phyloP scores from a whole-genome alignment of 2,797 vertebrate species.

The Schizopygopsis malacanthus region DNA sequence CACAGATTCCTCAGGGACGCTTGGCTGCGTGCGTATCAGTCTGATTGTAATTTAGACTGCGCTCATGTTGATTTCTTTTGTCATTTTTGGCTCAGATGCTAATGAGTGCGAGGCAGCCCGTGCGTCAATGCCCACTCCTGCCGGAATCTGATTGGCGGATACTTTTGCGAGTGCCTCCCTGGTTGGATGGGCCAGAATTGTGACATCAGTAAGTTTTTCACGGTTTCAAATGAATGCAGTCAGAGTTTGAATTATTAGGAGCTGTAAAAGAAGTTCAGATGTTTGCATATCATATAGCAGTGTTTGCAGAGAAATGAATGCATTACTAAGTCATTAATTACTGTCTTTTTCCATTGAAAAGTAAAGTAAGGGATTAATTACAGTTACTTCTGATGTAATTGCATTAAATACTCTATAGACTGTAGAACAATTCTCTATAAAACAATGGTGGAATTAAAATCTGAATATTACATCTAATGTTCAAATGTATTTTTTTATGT shows the following conservation, averaged over 20 bases:
- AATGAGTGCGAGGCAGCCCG: slow-evolving; percentile 95
- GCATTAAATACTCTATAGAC: background rate
- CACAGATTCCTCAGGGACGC: background rate
- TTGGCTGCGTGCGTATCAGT: slow-evolving; percentile 3
- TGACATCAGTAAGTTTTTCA: slow-evolving; percentile 84
- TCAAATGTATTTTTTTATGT: background rate
- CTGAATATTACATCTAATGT: background rate
- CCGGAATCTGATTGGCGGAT: slow-evolving; percentile 97
- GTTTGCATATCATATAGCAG: background rate
- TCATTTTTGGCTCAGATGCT: slow-evolving; percentile 81
- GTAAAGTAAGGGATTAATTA: background rate
- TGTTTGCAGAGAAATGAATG: background rate
- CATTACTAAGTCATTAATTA: background rate
- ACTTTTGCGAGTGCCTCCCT: slow-evolving; percentile 95
- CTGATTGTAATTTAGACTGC: slow-evolving; percentile 25
- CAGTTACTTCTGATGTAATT: background rate
- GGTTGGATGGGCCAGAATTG: slow-evolving; percentile 97
- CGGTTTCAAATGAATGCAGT: background rate
- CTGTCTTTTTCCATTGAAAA: background rate
- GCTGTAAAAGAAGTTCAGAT: background rate
- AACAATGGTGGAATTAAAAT: background rate
- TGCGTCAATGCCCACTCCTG: slow-evolving; percentile 96
- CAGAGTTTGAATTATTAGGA: background rate
- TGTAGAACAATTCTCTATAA: background rate
- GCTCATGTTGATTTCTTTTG: slow-evolving; percentile 29